Evolutionary conservation across 37 sponge, comb jelly and placozoan genomes (phyloP).

Genomic region (Ianthella basta): DNA sequence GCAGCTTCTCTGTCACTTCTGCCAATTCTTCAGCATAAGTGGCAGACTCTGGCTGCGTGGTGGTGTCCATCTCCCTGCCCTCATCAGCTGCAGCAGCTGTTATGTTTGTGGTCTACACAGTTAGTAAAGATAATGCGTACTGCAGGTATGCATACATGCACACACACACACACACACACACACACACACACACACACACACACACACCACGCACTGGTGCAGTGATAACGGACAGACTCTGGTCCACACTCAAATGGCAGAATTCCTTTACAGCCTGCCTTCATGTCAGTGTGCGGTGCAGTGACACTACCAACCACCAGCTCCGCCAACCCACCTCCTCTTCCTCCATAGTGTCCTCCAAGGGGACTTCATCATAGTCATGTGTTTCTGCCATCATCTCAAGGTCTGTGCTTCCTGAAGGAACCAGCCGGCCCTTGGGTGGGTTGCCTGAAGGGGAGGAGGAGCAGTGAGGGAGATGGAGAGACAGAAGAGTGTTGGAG

Average conservation of each 20-base stretch:
- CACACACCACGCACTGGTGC: background rate
- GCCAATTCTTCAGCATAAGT: background rate
- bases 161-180: background rate
- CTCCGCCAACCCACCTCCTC: background rate
- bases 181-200: constrained; percentile 16
- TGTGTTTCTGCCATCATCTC: constrained; percentile 44
- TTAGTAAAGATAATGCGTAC: background rate
- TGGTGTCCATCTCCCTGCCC: no score
- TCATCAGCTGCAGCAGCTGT: no score
- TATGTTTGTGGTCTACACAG: no score
- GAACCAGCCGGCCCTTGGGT: background rate
- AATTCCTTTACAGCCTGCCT: no score
- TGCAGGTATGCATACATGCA: constrained; percentile 20
- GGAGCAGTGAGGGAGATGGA: no score
- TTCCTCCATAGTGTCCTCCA: constrained; percentile 36
- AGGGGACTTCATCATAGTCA: constrained; percentile 85
- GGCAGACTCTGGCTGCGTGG: no score
- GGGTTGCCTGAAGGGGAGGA: background rate
- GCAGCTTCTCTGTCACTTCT: background rate
- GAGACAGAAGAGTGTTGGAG: no score
- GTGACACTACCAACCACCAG: no score
- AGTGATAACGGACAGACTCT: background rate
- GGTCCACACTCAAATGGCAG: background rate
- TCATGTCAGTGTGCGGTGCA: no score
- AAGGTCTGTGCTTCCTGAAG: background rate